Evolutionary conservation across 2,113 vertebrate genomes (phyloP), one percentile per base, ranked within the genome.

Genomic region (Larimichthys crocea): DNA sequence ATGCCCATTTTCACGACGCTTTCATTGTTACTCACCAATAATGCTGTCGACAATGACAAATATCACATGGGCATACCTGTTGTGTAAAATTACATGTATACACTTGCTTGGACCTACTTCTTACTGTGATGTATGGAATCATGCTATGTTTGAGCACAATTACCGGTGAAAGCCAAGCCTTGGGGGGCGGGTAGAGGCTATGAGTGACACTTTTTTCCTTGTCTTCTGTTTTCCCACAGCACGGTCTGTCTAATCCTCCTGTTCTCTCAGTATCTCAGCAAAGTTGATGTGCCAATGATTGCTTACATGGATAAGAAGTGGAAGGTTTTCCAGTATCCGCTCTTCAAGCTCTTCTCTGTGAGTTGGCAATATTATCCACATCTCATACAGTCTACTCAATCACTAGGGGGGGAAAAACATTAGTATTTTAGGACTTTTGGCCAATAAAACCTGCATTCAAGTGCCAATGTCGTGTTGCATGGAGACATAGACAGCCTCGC

Each of bases 301-400:
- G 85, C 92, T 1, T 96, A 94, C 88, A 95, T 92, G 75, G 92
- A 95, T 40, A 95, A 94, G 85, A 95, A 95, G 85, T 96, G 94
- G 94, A 94, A 87, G 64, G 90, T 96, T 29, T 94, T 95, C 87
- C 93, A 92, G 67, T 95, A 95, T 26, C 95, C 94, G 0, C 93
- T 96, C 74, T 96, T 96, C 92, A 96, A 94, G 67, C 92, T 96
- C 12, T 96, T 96, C 76, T 95, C 95, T 44, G 95, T 96, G 84
- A 96, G 95, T 93, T 74, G 35, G 7, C 19, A 29, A 31, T 29
- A 11, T 16, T 24, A 3, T 44, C 10, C 16, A 10, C 3, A 1
- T 56, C 17, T 67, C 42, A 26, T 12, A 2, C 3, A 2, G 61
- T 17, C 9, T 19, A 17, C 42, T 48, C 1, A 42, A 0, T 10